phyloP scores from a whole-genome alignment of 2,113 vertebrate species.

The Anas platyrhynchos region DNA sequence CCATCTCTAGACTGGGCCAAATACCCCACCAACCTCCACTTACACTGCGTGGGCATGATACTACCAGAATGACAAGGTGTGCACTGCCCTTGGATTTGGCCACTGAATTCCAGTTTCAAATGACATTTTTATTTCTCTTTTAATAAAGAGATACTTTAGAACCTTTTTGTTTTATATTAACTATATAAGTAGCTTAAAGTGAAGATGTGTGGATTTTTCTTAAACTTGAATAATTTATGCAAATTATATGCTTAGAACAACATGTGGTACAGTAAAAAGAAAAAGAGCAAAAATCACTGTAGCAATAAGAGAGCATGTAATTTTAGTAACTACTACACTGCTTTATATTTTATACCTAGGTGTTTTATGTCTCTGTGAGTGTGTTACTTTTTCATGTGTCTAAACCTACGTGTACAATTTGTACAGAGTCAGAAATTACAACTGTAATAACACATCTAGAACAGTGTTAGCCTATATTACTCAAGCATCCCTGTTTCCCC shows the following conservation, averaged over 20 bases:
- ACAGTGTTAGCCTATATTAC: constrained; percentile 78
- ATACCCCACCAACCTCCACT: constrained; percentile 49
- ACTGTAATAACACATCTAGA: constrained; percentile 78
- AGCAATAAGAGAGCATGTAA: constrained; percentile 76
- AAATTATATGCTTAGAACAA: constrained; percentile 78
- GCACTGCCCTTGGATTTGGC: constrained; percentile 63
- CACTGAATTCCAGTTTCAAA: constrained; percentile 75
- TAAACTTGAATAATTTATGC: constrained; percentile 78
- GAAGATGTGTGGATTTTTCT: constrained; percentile 74
- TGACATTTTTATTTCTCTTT: constrained; percentile 75
- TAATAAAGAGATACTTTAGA: constrained; percentile 69
- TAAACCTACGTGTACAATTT: constrained; percentile 70
- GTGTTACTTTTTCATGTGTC: constrained; percentile 75
- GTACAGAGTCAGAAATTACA: constrained; percentile 75
- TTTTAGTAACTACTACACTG: constrained; percentile 72
- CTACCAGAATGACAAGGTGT: constrained; percentile 10
- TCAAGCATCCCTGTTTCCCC: constrained; percentile 43
- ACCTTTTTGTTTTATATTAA: constrained; percentile 75
- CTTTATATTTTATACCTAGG: constrained; percentile 73
- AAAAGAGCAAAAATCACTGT: constrained; percentile 81
- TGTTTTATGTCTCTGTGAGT: constrained; percentile 74
- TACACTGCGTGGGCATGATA: constrained; percentile 42
- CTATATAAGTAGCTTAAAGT: constrained; percentile 78
- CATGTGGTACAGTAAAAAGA: constrained; percentile 73
- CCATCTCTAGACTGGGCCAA: constrained; percentile 55